Evolutionary conservation across 1,140 invertebrate genomes (phyloP).

Genomic region (Cylas formicarius): DNA sequence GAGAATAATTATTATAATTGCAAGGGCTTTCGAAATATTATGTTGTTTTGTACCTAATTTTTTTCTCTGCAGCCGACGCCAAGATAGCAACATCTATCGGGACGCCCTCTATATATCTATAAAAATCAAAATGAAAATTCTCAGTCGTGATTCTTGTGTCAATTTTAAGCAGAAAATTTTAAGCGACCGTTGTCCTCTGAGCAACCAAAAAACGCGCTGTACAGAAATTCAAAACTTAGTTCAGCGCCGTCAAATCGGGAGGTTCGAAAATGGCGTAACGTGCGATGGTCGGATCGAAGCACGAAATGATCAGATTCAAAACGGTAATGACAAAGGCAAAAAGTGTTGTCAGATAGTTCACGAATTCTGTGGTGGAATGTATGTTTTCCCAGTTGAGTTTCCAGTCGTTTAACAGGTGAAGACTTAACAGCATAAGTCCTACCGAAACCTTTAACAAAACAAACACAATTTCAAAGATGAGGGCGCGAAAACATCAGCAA

Average conservation of each 20-base stretch:
- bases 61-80: no score
- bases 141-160: neutral
- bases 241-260: constrained; percentile 23
- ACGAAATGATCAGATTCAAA: constrained; percentile 70
- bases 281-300: constrained; percentile 62
- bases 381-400: constrained; percentile 61
- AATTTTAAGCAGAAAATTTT: no score
- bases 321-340: constrained; percentile 65
- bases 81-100: neutral
- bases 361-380: constrained; percentile 55
- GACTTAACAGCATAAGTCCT: constrained; percentile 60
- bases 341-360: constrained; percentile 66
- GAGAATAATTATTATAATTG: no score
- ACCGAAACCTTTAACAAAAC: constrained; percentile 34
- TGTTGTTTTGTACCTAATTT: no score
- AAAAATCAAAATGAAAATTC: no score
- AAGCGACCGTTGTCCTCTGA: no score
- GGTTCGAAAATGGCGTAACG: constrained; percentile 45
- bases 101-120: no score
- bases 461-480: no score
- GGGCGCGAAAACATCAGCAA: no score
- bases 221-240: no score
- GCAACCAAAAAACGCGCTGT: no score
- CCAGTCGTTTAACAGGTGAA: constrained; percentile 69
- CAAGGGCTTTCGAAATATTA: no score